Evolutionary conservation across 2,888 invertebrate species (phyloP).

Genomic region (Iselma pallidipennis): DNA sequence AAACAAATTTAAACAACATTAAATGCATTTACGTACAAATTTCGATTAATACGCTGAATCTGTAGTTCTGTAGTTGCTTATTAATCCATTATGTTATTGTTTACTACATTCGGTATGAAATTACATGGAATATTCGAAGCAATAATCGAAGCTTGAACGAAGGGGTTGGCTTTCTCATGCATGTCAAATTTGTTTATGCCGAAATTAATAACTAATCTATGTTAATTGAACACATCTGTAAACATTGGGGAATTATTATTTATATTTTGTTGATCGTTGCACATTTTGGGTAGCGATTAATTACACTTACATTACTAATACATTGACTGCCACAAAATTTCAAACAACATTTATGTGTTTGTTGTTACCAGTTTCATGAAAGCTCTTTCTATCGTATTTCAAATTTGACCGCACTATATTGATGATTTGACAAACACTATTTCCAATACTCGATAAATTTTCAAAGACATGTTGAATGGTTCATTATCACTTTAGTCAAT

Average conservation of each 20-base stretch:
- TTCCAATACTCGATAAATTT: no score
- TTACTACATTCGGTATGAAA: constrained; percentile 27
- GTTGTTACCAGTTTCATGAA: no score
- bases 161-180: constrained; percentile 23
- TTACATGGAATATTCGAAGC: constrained; percentile 27
- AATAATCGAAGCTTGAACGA: constrained; percentile 24
- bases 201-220: constrained; percentile 26
- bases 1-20: constrained; percentile 1
- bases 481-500: no score
- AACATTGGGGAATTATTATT: constrained; percentile 19
- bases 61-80: constrained; percentile 22
- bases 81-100: constrained; percentile 28
- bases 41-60: constrained; percentile 10
- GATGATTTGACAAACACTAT: no score
- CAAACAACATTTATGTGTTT: no score
- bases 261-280: constrained; percentile 14
- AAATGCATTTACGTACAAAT: constrained; percentile 3
- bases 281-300: not conserved
- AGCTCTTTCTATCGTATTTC: no score
- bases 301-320: not conserved
- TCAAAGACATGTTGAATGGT: no score
- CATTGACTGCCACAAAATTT: not conserved
- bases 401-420: no score
- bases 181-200: constrained; percentile 28
- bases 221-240: constrained; percentile 22